These are phyloP conservation scores for Balaeniceps rex DNA, from an alignment of 2,113 vertebrate species.

Conservation along the genomic window DNA sequence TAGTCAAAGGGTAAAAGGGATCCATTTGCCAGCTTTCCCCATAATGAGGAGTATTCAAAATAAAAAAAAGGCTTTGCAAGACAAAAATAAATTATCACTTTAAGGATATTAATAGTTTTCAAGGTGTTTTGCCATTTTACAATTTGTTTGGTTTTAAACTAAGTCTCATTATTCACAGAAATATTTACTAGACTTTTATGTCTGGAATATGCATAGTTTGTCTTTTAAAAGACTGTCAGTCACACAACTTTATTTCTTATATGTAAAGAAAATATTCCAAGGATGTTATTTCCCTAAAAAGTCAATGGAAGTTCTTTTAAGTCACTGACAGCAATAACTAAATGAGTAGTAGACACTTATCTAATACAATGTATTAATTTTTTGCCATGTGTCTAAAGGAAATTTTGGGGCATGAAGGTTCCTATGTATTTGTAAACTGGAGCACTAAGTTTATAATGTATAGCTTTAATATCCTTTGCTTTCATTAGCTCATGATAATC, in stretches of 20 bases:
- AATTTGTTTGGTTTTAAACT: not conserved
- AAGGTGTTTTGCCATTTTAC: not conserved
- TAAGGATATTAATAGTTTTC: not conserved
- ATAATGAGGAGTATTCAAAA: not conserved
- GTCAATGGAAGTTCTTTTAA: not conserved
- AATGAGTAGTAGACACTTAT: not conserved
- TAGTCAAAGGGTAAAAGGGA: not conserved
- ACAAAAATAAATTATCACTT: not conserved
- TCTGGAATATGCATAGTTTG: not conserved
- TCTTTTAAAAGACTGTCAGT: not conserved
- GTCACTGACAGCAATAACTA: not conserved
- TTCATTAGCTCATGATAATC: not conserved
- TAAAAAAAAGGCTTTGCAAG: not conserved
- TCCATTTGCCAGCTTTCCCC: not conserved
- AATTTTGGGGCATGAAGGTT: not conserved
- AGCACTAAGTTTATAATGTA: not conserved
- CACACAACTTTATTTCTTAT: not conserved
- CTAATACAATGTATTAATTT: not conserved
- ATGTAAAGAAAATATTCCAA: not conserved
- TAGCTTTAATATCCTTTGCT: not conserved
- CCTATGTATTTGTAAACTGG: not conserved
- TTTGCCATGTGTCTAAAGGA: not conserved
- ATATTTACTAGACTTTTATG: not conserved
- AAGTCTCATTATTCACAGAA: not conserved
- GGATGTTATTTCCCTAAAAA: not conserved